Base-by-base conservation (phyloP, 2,797 vertebrate genomes). In the Cephalopachus bancanus region DNA sequence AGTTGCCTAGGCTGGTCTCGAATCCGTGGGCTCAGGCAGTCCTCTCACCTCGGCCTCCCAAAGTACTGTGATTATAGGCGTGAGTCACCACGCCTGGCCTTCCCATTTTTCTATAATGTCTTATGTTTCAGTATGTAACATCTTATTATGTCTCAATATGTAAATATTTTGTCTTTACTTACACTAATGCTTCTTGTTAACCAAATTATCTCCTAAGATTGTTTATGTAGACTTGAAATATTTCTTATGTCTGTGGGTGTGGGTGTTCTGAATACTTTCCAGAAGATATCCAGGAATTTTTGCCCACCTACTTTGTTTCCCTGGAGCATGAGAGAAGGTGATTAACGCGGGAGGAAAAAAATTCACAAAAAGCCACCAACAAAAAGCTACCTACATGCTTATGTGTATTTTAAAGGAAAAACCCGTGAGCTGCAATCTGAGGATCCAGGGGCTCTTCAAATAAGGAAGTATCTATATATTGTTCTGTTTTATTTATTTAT, bases 281-380 rank as follows among this genome's bases (percentile, higher is more conserved):
- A 95, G 94, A 96, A 97, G 93, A 81, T 80, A 92, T 94, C 83
- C 86, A 92, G 95, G 96, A 96, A 97, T 97, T 97, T 97, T 95
- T 96, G 94, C 97, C 98, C 96, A 97, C 98, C 97, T 97, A 97
- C 95, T 96, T 97, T 83, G 96, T 96, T 96, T 97, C 93, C 96
- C 97, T 97, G 87, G 95, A 96, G 95, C 96, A 93, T 69, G 55
- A 93, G 89, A 97, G 83, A 93, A 97, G 69, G 37, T 97, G 95
- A 97, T 97, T 97, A 97, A 91, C 93, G 62, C 62, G 88, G 71
- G 37, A 89, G 53, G 7, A 26, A 69, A 74, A 67, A 67, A 89
- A 26, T n/a, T 76, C 57, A 78, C 15, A 24, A 92, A 88, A 92
- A 97, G 33, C 53, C 71, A 93, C 69, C 86, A 93, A 89, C 24